Evolutionary conservation across 2,888 invertebrate genomes (phyloP).

Genomic region (Acanthosepion pharaonis): DNA sequence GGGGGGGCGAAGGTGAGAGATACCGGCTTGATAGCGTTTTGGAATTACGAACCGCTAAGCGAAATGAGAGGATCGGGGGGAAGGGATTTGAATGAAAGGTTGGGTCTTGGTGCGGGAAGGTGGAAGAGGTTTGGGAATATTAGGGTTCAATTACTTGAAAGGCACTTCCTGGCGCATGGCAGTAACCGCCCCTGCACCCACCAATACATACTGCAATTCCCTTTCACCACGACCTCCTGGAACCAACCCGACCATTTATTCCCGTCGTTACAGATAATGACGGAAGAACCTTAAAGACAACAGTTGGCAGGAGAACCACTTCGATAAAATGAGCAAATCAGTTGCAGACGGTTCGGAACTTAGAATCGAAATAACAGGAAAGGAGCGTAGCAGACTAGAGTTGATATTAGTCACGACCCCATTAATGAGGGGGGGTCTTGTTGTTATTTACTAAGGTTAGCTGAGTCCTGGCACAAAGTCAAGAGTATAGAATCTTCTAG

Average conservation of each 20-base stretch:
- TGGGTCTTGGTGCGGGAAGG: background rate
- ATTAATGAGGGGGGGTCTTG: too few species aligned
- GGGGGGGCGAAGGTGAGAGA: background rate
- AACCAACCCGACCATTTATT: background rate
- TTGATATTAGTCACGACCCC: background rate
- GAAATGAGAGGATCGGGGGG: background rate
- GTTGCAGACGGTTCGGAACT: background rate
- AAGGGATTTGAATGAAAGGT: background rate
- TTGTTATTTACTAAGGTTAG: too few species aligned
- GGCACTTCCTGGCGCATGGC: background rate
- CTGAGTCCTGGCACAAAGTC: too few species aligned
- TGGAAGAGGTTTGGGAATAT: background rate
- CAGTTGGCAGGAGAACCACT: background rate
- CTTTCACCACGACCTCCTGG: background rate
- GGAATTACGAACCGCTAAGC: background rate
- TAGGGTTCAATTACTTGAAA: background rate
- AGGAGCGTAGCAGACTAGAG: background rate
- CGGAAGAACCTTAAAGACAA: background rate
- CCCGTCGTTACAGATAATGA: background rate
- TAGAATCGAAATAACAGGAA: background rate
- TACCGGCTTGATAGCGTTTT: background rate
- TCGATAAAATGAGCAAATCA: background rate
- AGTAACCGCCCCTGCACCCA: background rate
- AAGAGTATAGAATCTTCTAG: too few species aligned
- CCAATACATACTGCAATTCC: background rate